Conservation (phyloP, 1,140 invertebrate species). For the Cydia amplana region DNA sequence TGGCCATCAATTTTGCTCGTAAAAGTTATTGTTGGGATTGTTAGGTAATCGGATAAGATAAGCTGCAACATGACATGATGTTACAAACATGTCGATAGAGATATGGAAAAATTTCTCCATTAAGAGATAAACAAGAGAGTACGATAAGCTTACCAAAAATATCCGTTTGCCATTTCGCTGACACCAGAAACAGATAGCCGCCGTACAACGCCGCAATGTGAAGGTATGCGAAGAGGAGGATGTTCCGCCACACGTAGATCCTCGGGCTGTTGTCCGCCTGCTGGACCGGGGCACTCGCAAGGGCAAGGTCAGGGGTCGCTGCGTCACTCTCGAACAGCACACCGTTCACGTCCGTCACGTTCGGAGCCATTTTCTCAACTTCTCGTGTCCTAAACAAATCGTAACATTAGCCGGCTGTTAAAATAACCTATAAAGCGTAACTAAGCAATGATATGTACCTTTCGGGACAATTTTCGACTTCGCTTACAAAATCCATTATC, state of each 20-base stretch:
- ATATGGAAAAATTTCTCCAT: neutral
- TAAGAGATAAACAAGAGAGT: neutral
- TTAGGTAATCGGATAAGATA: too few relatives aligned
- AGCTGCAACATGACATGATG: neutral
- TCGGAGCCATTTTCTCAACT: slow-evolving; percentile 80
- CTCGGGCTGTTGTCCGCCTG: slow-evolving; percentile 76
- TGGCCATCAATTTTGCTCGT: too few relatives aligned
- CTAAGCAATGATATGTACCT: neutral
- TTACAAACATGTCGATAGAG: neutral
- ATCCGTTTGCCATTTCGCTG: slow-evolving; percentile 88
- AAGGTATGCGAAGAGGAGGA: slow-evolving; percentile 90
- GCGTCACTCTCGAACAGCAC: slow-evolving; percentile 84
- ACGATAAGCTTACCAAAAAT: slow-evolving; percentile 85
- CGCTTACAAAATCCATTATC: slow-evolving; percentile 31
- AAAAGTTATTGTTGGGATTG: too few relatives aligned
- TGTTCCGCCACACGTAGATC: slow-evolving; percentile 95
- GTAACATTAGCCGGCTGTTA: slow-evolving; percentile 25
- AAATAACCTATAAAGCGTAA: neutral
- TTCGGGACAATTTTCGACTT: slow-evolving; percentile 25
- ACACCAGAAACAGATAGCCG: slow-evolving; percentile 88
- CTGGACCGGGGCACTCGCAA: slow-evolving; percentile 61
- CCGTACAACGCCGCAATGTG: slow-evolving; percentile 94
- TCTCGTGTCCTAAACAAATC: slow-evolving; percentile 37
- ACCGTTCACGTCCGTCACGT: slow-evolving; percentile 81
- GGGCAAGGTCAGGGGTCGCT: slow-evolving; percentile 78